Evolutionary conservation across 2,797 vertebrate species (phyloP), one percentile per base, ranked within the genome.

Genomic region (Geotrypetes seraphini): DNA sequence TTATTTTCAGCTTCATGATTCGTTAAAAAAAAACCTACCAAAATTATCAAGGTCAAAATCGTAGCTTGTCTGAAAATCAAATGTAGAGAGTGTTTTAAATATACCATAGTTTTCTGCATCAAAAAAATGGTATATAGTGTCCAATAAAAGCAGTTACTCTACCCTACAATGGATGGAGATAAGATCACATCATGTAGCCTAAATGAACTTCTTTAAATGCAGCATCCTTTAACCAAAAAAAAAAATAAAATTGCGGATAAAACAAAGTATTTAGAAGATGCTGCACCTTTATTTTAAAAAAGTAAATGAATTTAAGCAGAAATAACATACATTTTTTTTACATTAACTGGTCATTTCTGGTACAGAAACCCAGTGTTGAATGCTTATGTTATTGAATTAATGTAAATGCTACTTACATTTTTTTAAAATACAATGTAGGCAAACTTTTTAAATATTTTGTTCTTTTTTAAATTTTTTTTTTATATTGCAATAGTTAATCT

Each of bases 401-500:
- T 83, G 79, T 80, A 82, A 84, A 84, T 82, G 77, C 76, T 82
- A 82, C 79, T 84, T 84, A 85, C 79, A 79, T 65, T 79, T 72
- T 71, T 67, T 40, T 49, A 79, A 82, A 85, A 85, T 84, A 85
- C 73, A 85, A 79, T 79, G 90, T 88, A 91, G 82, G 91, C 87
- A 91, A 79, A 75, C 53, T 69, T 73, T 75, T 84, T 71, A 63
- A 66, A 73, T 50, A 2, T 25, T 33, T 3, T 47, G 58, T 47
- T 32, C 16, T 11, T 4, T 17, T 36, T 41, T 45, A 64, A 60
- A 58, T 63, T 35, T 31, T 79, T 67, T 71, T 24, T 22, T 25
- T 69, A 46, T 53, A 66, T 76, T 78, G 69, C 77, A 78, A 78
- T 87, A 89, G 84, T 86, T 88, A 84, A 91, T 71, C 81, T 90